Evolutionary conservation across 2,797 vertebrate genomes (phyloP).

Genomic region (Lophotriccus pileatus): DNA sequence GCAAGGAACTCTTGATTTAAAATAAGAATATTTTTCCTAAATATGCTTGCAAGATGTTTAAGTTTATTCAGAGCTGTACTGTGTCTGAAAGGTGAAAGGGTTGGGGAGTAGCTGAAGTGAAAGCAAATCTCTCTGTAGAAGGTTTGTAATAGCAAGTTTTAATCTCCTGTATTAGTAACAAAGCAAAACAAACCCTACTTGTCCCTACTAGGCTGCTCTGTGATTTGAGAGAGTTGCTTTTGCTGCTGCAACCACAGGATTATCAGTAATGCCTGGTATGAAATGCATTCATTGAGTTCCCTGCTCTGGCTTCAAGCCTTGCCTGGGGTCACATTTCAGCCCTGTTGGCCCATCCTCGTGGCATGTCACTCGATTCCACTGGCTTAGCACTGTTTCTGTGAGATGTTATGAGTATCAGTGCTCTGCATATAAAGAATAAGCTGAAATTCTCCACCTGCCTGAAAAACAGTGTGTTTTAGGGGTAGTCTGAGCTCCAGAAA

Average conservation of each 20-base stretch:
- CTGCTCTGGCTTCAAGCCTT: constrained; percentile 27
- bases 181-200: constrained; percentile 37
- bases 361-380: neutral
- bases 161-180: constrained; percentile 37
- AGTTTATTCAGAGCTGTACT: neutral
- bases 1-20: neutral
- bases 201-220: neutral
- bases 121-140: constrained; percentile 20
- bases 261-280: constrained; percentile 47
- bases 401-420: neutral
- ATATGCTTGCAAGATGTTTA: neutral
- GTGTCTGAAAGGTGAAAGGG: neutral
- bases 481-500: neutral
- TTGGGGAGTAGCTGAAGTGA: neutral
- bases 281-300: neutral
- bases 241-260: constrained; percentile 6
- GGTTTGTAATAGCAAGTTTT: constrained; percentile 35
- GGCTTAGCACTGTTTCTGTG: neutral
- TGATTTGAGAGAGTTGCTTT: constrained; percentile 15
- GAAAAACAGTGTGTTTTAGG: neutral
- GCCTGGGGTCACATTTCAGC: constrained; percentile 9
- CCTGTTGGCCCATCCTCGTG: neutral
- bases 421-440: neutral
- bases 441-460: neutral
- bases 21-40: constrained; percentile 9